Base-by-base conservation (phyloP, 2,797 vertebrate species). In the Parauchenoglanis ngamensis region DNA sequence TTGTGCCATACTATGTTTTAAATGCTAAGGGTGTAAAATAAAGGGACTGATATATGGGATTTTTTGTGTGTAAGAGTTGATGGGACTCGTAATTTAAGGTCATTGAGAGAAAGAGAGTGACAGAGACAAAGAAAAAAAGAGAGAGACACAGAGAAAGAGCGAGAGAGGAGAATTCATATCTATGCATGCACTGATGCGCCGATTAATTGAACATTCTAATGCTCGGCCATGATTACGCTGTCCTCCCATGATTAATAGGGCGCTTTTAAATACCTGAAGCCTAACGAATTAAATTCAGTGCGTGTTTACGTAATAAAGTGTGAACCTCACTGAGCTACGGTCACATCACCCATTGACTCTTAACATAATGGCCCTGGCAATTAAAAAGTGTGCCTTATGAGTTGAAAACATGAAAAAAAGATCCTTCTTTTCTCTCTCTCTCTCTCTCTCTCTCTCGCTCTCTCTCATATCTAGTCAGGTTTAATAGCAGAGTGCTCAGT, bases 301-400 rank as follows among this genome's bases (percentile, higher is more conserved):
- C 75, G 87, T 87, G 77, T 89, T 91, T 90, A 85, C 79, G 84
- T 68, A 90, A 86, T 91, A 87, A 90, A 90, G 87, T 59, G 67
- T 82, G 84, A 89, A 87, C 86, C 83, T 84, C 65, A 77, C 56
- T 17, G 73, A 86, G 85, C 87, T 61, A 70, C 19, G 59, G 56
- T 87, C 89, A 88, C 84, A 68, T 89, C 87, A 85, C 82, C 86
- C 86, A 83, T 72, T 88, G 87, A 90, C 81, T 91, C 77, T 52
- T 52, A 52, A 89, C 85, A 90, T 89, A 90, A 88, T 90, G 57
- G 49, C 56, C 80, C 81, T 73, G 49, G 81, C 89, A 79, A 89
- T 91, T 90, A 91, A 88, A 91, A 89, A 88, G 54, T 87, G 80
- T 2, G 67, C 82, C 81, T 89, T 89, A 89, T 57, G 56, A 87